Base-by-base conservation (phyloP, 2,797 vertebrate genomes). In the Morelia viridis region DNA sequence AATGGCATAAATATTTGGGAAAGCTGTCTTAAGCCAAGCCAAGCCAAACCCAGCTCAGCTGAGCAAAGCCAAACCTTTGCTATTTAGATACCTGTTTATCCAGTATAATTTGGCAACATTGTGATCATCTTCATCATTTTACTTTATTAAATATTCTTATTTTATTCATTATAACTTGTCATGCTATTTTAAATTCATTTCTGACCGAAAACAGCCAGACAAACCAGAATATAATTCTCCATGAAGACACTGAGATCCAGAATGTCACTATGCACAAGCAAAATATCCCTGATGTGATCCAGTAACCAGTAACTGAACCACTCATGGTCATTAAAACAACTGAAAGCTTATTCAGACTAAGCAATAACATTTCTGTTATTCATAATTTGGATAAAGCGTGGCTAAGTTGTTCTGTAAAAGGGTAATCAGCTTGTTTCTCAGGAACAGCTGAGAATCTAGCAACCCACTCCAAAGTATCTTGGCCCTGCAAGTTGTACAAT, bases 381-480 rank as follows among this genome's bases (percentile, higher is more conserved):
- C 41, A 24, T 64, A 80, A 19, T 90, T 90, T 87, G 6, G 62
- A 87, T 58, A 80, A 84, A 85, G 65, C 28, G 3, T 90, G 65
- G 58, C 57, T 71, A 87, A 64, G 41, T 87, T 87, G 68, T 87
- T 92, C 68, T 83, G 15, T 87, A 87, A 90, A 61, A 76, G 89
- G 31, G 17, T 90, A 92, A 92, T 87, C 65, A 92, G 85, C 46
- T 87, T 87, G 26, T 92, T 60, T 68, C 60, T 64, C 89, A 87
- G 6, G 57, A 92, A 92, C 68, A 90, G 89, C 87, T 92, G 91
- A 89, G 68, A 87, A 90, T 90, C 83, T 50, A 80, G 26, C 35
- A 87, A n/a, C 60, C 2, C 2, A 68, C 60, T 90, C 89, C 57
- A 80, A 87, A 87, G 31, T 11, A 87, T 90, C 50, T 64, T 92